Percentiles rank a stretch among this genome's conserved stretches.
phyloP scores from a whole-genome alignment of 1,140 invertebrate genomes.

The Ericerus pela region DNA sequence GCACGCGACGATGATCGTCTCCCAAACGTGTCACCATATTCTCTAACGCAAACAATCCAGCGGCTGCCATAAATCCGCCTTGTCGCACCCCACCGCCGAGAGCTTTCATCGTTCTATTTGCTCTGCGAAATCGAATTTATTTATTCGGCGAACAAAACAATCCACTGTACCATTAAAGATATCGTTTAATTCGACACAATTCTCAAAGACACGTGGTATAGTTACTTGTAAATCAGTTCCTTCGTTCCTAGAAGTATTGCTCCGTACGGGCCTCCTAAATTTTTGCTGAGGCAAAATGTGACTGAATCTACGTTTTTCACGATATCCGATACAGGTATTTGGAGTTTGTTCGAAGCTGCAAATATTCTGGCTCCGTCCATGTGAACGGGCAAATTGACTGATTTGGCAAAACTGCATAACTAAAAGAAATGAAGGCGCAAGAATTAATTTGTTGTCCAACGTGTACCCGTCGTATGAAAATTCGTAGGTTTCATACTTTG shows the following conservation, averaged over 20 bases:
- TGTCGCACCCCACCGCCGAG: conserved; percentile 88
- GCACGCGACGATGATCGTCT: conserved; percentile 58
- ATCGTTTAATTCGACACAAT: not conserved
- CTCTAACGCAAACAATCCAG: conserved; percentile 67
- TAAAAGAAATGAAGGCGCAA: not conserved
- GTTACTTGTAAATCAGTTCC: conserved; percentile 45
- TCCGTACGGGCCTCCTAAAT: conserved; percentile 74
- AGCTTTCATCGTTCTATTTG: conserved; percentile 60
- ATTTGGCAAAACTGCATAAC: conserved; percentile 23
- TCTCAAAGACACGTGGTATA: not conserved
- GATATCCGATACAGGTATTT: conserved; percentile 45
- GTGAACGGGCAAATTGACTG: conserved; percentile 55
- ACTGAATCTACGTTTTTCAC: conserved; percentile 60
- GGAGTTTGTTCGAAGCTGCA: conserved; percentile 60
- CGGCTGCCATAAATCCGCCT: conserved; percentile 72
- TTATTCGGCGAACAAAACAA: conserved; percentile 35
- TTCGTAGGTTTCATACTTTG: no score
- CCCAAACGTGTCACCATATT: conserved; percentile 49
- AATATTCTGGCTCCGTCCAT: conserved; percentile 86
- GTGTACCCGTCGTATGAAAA: no score
- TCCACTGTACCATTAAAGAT: not conserved
- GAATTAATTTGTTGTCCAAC: no score
- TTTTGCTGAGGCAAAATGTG: conserved; percentile 71
- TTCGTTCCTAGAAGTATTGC: conserved; percentile 65
- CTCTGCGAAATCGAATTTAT: conserved; percentile 50